Evolutionary conservation across 2,797 vertebrate species (phyloP), one percentile per base, ranked within the genome.

Genomic region (Epinephelus coioides): DNA sequence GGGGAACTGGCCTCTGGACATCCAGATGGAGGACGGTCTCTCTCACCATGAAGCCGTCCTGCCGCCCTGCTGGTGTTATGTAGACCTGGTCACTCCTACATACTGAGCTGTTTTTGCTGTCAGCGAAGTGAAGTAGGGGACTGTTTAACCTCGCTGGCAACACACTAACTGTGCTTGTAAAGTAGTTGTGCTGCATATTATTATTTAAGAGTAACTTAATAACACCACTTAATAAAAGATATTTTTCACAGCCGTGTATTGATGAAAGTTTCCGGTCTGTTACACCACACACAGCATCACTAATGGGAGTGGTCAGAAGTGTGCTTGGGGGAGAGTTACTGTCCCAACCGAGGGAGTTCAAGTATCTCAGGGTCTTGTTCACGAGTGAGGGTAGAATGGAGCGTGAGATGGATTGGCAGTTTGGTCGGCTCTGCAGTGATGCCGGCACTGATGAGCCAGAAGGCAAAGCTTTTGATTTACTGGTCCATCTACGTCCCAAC

Each of bases 1-100:
- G 11, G 76, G 60, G 54, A 69, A 27, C 49, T 44, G 59, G 76
- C 79, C 76, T 84, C 49, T 65, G 73, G 78, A 79, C 73, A 50
- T 81, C 76, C 76, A 82, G 78, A 72, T 69, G 70, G 73, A 82
- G 2, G 47, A 51, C 25, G 0, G 63, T 7, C 63, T 67, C 54
- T 43, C 78, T 71, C 59, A 34, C 60, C 12, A 21, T 50, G 69
- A 61, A 60, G 68, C 68, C 57, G n/a, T 73, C 61, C 30, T 34
- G 54, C 65, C 14, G 0, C 54, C 69, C 60, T 50, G 51, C 73
- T 75, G 69, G 14, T 61, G 49, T 60, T 50, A 30, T 34, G 21
- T 1, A 10, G 56, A 62, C 66, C 74, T 55, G 74, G 53, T 81
- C 65, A 53, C 75, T 78, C 70, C 67, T 76, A 59, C 77, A 59